A percentile compares a stretch with the other conserved stretches of the same genome.
These are phyloP conservation scores for Zaprionus kolodkinae DNA, from an alignment of 1,140 invertebrate species.

Conservation along the genomic window DNA sequence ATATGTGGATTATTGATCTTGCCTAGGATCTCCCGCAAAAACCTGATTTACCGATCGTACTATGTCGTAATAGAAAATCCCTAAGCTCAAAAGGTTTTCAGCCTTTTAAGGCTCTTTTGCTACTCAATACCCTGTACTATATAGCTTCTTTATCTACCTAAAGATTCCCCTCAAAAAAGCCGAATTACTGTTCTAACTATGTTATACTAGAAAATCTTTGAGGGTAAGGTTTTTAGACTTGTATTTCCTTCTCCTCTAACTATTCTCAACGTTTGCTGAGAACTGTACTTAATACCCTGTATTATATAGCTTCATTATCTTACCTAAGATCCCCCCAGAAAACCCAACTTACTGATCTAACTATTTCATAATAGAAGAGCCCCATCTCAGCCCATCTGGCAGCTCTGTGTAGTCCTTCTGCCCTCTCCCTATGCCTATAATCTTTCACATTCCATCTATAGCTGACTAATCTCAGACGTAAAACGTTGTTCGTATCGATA, in stretches of 20 bases:
- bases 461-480: neutral
- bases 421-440: neutral
- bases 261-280: neutral
- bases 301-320: neutral
- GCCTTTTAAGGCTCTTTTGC: no score
- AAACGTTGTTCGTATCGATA: neutral
- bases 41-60: neutral
- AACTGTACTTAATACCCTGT: neutral
- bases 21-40: neutral
- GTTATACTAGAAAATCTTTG: neutral
- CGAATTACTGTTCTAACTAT: neutral
- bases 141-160: neutral
- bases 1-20: no score
- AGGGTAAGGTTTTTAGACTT: no score
- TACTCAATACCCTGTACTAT: neutral
- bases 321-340: neutral
- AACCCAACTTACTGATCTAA: neutral
- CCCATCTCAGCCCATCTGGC: neutral
- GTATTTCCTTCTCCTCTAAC: no score
- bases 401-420: neutral
- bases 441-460: no score
- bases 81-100: neutral
- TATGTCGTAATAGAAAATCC: neutral
- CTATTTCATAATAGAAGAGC: neutral
- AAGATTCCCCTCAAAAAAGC: neutral